Conservation (phyloP, 2,888 invertebrate genomes). For the Acrocyrtus sp. region DNA sequence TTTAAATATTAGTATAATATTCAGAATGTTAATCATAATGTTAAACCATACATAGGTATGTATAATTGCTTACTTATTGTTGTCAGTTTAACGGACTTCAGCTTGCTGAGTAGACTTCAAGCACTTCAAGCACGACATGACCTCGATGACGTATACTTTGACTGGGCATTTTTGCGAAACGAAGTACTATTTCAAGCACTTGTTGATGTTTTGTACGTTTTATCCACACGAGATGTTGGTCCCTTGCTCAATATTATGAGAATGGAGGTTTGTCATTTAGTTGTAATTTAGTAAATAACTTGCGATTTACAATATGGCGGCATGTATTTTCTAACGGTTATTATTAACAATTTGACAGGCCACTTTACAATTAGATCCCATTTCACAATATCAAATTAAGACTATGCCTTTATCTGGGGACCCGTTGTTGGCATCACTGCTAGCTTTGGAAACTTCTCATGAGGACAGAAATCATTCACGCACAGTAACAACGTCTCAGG, state of each 20-base stretch:
- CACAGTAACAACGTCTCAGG: conserved; percentile 1
- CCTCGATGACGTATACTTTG: conserved; percentile 55
- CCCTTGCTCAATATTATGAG: conserved; percentile 43
- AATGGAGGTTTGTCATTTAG: conserved; percentile 50
- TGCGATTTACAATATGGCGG: not conserved
- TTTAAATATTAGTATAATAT: not conserved
- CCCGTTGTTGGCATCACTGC: conserved; percentile 29
- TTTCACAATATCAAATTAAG: conserved; percentile 9
- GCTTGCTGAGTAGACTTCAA: conserved; percentile 29
- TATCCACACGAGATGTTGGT: conserved; percentile 59
- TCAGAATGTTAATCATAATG: not conserved
- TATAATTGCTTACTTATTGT: not conserved
- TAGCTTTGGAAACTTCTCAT: not conserved
- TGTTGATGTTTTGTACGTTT: conserved; percentile 52
- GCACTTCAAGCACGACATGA: conserved; percentile 36
- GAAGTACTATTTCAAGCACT: conserved; percentile 53
- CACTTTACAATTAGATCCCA: conserved; percentile 7
- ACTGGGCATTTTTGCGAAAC: conserved; percentile 62
- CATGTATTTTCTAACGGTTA: not conserved
- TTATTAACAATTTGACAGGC: conserved; percentile 11
- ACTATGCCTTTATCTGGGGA: conserved; percentile 31
- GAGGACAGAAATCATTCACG: not conserved
- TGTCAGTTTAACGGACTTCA: conserved; percentile 51
- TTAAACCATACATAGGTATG: not conserved
- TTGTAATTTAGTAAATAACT: not conserved